A percentile compares a stretch with the other conserved stretches of the same genome.
These are phyloP conservation scores for Ateles fusciceps DNA, from an alignment of 2,797 vertebrate species.

Conservation along the genomic window DNA sequence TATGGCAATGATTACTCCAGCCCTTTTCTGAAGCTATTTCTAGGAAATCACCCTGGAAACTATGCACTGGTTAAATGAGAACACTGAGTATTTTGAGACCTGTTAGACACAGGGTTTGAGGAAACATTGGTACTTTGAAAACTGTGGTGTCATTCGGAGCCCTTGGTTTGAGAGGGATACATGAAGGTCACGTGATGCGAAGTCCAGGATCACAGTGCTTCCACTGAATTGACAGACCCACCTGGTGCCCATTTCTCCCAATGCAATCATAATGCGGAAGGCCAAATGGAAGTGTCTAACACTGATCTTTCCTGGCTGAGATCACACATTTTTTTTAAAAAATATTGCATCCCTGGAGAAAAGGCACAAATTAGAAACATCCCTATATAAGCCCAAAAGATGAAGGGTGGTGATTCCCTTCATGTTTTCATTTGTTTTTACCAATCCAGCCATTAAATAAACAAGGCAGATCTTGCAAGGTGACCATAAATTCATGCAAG, in stretches of 20 bases:
- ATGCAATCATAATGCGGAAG: background rate
- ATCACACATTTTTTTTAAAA: background rate
- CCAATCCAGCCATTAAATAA: background rate
- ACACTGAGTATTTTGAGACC: background rate
- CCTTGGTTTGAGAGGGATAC: background rate
- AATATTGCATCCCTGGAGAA: background rate
- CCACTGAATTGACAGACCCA: background rate
- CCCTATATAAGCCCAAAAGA: background rate
- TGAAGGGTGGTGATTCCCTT: background rate
- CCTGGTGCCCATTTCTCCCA: background rate
- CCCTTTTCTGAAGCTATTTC: background rate
- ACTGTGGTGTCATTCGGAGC: background rate
- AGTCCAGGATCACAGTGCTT: background rate
- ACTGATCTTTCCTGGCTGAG: background rate
- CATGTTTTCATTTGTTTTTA: background rate
- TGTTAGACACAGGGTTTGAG: background rate
- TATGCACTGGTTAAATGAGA: background rate
- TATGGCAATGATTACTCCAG: background rate
- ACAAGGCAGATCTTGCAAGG: background rate
- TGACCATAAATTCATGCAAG: background rate
- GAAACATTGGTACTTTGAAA: background rate
- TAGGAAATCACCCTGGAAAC: background rate
- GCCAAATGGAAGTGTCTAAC: background rate
- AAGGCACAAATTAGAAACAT: background rate
- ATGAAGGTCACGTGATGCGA: no score